Evolutionary conservation across 2,888 invertebrate species (phyloP).

Genomic region (Sesamia inferens): DNA sequence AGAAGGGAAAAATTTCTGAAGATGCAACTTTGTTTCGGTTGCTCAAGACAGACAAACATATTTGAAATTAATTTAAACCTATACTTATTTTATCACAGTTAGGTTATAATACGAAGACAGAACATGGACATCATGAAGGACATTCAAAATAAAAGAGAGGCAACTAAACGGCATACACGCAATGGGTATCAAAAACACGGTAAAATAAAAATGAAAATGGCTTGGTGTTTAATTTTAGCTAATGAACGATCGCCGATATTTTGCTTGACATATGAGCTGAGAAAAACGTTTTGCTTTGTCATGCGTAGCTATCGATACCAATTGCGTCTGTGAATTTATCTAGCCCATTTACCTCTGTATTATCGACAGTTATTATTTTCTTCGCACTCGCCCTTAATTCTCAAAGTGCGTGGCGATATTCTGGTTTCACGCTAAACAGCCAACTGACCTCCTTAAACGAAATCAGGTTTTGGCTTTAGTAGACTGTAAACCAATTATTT

Average conservation of each 20-base stretch:
- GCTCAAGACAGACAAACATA: constrained; percentile 9
- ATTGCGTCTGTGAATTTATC: not conserved
- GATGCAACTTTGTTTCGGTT: constrained; percentile 20
- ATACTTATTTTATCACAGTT: not conserved
- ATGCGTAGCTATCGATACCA: not conserved
- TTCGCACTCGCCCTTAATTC: not conserved
- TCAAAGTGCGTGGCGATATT: not conserved
- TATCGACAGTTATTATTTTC: not conserved
- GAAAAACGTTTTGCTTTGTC: not conserved
- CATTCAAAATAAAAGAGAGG: not conserved
- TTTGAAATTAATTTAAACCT: not conserved
- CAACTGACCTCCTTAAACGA: constrained; percentile 26
- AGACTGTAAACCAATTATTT: not conserved
- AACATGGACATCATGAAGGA: not conserved
- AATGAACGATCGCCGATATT: not conserved
- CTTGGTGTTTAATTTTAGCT: not conserved
- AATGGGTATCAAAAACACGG: not conserved
- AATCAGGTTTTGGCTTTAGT: constrained; percentile 30
- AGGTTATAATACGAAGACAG: not conserved
- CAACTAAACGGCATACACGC: not conserved
- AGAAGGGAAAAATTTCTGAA: constrained; percentile 52
- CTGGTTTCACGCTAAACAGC: constrained; percentile 1
- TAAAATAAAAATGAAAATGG: not conserved
- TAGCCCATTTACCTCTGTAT: not conserved
- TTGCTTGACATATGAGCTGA: not conserved